A percentile compares a stretch with the other conserved stretches of the same genome.
phyloP scores from a whole-genome alignment of 1,140 invertebrate species.

The Sarcophaga bullata region DNA sequence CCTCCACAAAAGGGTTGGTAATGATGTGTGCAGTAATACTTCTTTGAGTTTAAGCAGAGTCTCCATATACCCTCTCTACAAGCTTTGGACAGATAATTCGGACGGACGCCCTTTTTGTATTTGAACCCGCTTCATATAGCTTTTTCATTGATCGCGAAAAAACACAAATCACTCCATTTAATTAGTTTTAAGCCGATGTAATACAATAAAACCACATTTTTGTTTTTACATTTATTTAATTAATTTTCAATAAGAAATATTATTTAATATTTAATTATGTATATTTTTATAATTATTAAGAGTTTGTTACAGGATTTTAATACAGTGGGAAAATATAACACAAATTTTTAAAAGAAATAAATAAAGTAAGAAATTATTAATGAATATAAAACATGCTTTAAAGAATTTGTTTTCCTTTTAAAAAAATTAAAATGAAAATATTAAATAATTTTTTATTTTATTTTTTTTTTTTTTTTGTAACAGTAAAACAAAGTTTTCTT shows the following conservation, averaged over 20 bases:
- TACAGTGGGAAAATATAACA: conserved; percentile 20
- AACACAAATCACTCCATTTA: too few relatives aligned
- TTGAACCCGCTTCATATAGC: too few relatives aligned
- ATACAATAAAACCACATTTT: conserved; percentile 10
- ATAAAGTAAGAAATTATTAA: conserved; percentile 36
- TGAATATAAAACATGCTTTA: conserved; percentile 24
- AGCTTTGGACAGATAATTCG: too few relatives aligned
- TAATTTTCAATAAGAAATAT: conserved; percentile 41
- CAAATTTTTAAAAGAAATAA: conserved; percentile 14
- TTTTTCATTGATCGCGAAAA: too few relatives aligned
- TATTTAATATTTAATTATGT: conserved; percentile 38
- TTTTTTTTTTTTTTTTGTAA: background rate
- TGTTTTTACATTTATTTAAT: conserved; percentile 38
- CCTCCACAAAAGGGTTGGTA: too few relatives aligned
- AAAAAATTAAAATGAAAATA: too few relatives aligned
- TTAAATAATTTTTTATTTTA: too few relatives aligned
- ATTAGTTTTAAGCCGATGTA: too few relatives aligned
- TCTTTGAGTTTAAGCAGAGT: too few relatives aligned
- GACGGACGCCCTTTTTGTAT: too few relatives aligned
- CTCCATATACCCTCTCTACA: too few relatives aligned
- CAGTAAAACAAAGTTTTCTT: background rate
- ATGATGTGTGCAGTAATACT: too few relatives aligned
- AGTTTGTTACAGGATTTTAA: conserved; percentile 3
- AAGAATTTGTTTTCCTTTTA: conserved; percentile 9
- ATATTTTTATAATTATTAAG: background rate